Base-by-base conservation (phyloP, 1,140 invertebrate genomes). In the Caenorhabditis latens region DNA sequence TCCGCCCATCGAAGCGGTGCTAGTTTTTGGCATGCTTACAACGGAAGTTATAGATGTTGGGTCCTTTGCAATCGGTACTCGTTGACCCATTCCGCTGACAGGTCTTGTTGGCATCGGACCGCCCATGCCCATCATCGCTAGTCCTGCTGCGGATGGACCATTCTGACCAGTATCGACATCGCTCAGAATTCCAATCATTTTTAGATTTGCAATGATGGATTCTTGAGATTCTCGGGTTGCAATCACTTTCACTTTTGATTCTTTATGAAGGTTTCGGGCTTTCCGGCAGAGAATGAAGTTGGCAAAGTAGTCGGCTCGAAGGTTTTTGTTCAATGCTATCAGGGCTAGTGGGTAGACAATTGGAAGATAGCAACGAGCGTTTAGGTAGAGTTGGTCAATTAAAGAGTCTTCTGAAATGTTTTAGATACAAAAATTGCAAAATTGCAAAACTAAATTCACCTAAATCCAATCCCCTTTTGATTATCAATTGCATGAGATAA, bases 101-200 rank as follows among this genome's bases (percentile, higher is more conserved):
- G 71, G 71, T 32, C 43, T 48, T 24, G 19, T 7, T 1, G 16
- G 4, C 14, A 4, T n/a, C 7, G 8, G 0, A 13, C 43, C 43
- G 40, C 65, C 71, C 71, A 79, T 50, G 13, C 43, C 71, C 71
- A 50, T 50, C 43, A 50, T 79, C 9, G 71, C 71, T 3, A 50
- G 46, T 2, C 43, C 46, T 5, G 71, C 71, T 11, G 71, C 71
- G 7, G 46, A 13, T 6, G 65, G 42, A 24, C 46, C 71, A 9
- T 46, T 46, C 13, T 79, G 71, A 48, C 46, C 21, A n/a, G 71
- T 79, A 53, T 79, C 71, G 46, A 79, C 43, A n/a, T 85, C 84
- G 8, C 48, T 55, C 11, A 85, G 65, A 48, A 85, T 85, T 5
- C 84, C 84, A 58, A 85, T 85, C 84, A 85, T 85, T 53, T 85